Conservation (phyloP, 2,797 vertebrate genomes). For the Fundulus diaphanus region DNA sequence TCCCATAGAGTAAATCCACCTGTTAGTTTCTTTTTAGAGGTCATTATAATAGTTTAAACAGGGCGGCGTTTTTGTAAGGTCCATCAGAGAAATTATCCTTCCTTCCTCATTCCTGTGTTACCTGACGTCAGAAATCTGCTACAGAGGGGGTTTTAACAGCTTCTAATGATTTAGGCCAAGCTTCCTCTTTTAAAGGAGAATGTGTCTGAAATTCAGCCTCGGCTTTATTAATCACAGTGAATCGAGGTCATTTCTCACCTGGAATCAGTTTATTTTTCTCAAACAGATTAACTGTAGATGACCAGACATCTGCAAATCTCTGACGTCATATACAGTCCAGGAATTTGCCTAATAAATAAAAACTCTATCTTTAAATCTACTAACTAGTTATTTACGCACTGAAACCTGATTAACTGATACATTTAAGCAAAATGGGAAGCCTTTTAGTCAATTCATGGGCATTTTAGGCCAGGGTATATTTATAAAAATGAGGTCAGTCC, state of each 20-base stretch:
- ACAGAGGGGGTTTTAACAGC: slow-evolving; percentile 4
- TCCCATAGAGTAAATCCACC: slow-evolving; percentile 52
- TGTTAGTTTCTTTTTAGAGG: slow-evolving; percentile 45
- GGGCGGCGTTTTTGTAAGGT: slow-evolving; percentile 12
- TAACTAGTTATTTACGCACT: background rate
- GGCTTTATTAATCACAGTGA: background rate
- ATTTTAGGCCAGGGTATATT: background rate
- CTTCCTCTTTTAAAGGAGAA: slow-evolving; percentile 18
- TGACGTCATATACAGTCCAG: background rate
- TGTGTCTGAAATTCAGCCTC: background rate
- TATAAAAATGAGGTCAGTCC: background rate
- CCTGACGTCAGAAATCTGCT: slow-evolving; percentile 18
- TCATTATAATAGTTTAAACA: slow-evolving; percentile 38
- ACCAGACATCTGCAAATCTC: background rate
- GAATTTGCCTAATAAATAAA: background rate
- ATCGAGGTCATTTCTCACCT: background rate
- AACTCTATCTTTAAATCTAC: background rate
- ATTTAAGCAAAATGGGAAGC: background rate
- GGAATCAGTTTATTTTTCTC: slow-evolving; percentile 1
- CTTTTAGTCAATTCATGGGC: background rate
- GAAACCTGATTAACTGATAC: background rate
- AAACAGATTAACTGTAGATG: background rate
- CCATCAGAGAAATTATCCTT: slow-evolving; percentile 35
- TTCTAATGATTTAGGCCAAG: background rate
- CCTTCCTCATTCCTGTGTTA: slow-evolving; percentile 18